A percentile compares a stretch with the other conserved stretches of the same genome.
Evolutionary conservation across 1,140 invertebrate genomes (phyloP).

Genomic region (Holcopasites calliopsidis): DNA sequence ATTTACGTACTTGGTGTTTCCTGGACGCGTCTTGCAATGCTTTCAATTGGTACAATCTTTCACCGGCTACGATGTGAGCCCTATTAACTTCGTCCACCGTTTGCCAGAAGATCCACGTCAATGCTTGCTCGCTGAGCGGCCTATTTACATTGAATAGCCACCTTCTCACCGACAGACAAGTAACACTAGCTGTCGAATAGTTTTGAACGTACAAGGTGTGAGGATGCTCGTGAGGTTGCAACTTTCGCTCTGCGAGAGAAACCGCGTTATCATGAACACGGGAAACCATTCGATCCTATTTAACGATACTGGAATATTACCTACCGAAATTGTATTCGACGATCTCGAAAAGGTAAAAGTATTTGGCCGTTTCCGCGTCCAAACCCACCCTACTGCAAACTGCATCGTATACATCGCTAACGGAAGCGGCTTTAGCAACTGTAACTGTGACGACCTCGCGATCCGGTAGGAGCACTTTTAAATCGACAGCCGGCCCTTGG

Average conservation of each 20-base stretch:
- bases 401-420: constrained; percentile 94
- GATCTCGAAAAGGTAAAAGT: constrained; percentile 99
- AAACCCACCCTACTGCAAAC: constrained; percentile 93
- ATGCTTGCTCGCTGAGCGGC: constrained; percentile 83
- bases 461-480: constrained; percentile 91
- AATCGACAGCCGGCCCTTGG: constrained; percentile 92
- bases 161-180: constrained; percentile 95
- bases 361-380: constrained; percentile 89
- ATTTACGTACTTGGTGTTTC: constrained; percentile 86
- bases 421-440: constrained; percentile 93
- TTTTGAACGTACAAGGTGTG: constrained; percentile 99
- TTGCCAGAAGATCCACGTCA: constrained; percentile 88
- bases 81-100: constrained; percentile 97
- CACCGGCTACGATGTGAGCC: constrained; percentile 93
- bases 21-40: constrained; percentile 94
- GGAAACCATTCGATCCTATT: too few relatives aligned
- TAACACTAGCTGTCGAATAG: constrained; percentile 98
- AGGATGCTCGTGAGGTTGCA: constrained; percentile 95
- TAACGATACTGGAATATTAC: constrained; percentile 46
- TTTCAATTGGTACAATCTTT: constrained; percentile 96
- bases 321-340: constrained; percentile 97
- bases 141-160: constrained; percentile 93
- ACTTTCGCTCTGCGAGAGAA: constrained; percentile 89
- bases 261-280: background rate
- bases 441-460: constrained; percentile 94